phyloP scores from a whole-genome alignment of 1,140 invertebrate species.

The Macrotrachela quadricornifera region DNA sequence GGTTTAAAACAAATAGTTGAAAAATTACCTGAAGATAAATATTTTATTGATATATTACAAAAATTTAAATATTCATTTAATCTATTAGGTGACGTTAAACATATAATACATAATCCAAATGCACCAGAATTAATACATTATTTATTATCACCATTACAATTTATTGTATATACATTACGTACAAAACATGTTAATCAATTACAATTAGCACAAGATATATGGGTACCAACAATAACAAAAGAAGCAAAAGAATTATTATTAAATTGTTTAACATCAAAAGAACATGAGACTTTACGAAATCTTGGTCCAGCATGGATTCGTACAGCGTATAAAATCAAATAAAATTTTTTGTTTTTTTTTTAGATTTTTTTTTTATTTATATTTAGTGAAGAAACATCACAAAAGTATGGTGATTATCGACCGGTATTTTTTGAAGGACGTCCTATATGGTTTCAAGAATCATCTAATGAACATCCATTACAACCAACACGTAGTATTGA shows the following conservation, averaged over 20 bases:
- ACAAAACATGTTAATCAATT: neutral
- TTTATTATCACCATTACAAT: conserved; percentile 78
- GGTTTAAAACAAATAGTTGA: neutral
- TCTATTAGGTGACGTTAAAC: conserved; percentile 74
- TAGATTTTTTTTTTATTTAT: neutral
- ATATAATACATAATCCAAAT: conserved; percentile 94
- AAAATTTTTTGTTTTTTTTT: neutral
- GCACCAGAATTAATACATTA: conserved; percentile 95
- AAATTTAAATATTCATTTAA: conserved; percentile 98
- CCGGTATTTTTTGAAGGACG: too few relatives aligned
- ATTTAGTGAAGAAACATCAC: too few relatives aligned
- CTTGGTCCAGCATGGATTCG: conserved; percentile 75
- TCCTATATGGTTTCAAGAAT: too few relatives aligned
- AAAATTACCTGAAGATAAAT: conserved; percentile 70
- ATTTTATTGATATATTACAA: conserved; percentile 92
- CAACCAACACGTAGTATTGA: too few relatives aligned
- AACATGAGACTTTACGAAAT: conserved; percentile 89
- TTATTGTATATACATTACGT: conserved; percentile 55
- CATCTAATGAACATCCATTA: too few relatives aligned
- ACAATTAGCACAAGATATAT: neutral
- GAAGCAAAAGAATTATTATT: conserved; percentile 80
- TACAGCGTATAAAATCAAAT: conserved; percentile 38
- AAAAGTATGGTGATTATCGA: too few relatives aligned
- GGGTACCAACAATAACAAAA: conserved; percentile 54
- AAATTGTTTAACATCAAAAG: conserved; percentile 91